phyloP scores from a whole-genome alignment of 2,113 vertebrate genomes.

The Lycaon pictus region DNA sequence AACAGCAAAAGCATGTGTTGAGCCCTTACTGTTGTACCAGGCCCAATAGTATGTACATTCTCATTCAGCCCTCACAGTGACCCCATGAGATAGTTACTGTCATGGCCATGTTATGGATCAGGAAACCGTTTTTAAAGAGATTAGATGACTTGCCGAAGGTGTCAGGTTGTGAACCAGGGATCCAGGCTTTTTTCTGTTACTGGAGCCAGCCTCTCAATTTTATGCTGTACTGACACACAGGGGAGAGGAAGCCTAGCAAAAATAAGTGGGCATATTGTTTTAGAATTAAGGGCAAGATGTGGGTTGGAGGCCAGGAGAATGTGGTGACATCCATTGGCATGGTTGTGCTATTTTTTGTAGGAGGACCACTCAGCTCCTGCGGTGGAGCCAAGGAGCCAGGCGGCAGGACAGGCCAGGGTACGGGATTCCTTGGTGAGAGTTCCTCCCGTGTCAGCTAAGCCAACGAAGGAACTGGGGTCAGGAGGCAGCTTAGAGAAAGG shows the following conservation, averaged over 20 bases:
- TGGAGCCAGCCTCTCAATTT: too few relatives aligned
- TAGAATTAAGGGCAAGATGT: neutral
- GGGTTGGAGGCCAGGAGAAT: neutral
- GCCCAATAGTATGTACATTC: neutral
- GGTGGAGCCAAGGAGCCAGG: neutral
- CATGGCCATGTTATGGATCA: neutral
- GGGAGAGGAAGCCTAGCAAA: neutral
- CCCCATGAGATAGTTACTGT: neutral
- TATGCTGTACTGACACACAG: neutral
- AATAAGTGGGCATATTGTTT: neutral
- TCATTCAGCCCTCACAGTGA: neutral
- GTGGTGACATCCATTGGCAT: too few relatives aligned
- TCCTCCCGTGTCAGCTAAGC: neutral
- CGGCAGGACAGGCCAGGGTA: accelerated
- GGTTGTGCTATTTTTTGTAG: neutral
- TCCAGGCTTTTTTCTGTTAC: neutral
- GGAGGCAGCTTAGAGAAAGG: neutral
- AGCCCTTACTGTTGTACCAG: neutral
- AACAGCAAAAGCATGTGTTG: neutral
- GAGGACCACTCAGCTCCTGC: neutral
- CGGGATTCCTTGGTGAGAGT: neutral
- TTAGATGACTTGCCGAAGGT: neutral
- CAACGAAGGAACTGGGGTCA: neutral
- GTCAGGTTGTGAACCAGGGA: neutral
- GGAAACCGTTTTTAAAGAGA: neutral